Evolutionary conservation across 23 tunicate genomes (phyloP).

Genomic region (Aplidium turbinatum): DNA sequence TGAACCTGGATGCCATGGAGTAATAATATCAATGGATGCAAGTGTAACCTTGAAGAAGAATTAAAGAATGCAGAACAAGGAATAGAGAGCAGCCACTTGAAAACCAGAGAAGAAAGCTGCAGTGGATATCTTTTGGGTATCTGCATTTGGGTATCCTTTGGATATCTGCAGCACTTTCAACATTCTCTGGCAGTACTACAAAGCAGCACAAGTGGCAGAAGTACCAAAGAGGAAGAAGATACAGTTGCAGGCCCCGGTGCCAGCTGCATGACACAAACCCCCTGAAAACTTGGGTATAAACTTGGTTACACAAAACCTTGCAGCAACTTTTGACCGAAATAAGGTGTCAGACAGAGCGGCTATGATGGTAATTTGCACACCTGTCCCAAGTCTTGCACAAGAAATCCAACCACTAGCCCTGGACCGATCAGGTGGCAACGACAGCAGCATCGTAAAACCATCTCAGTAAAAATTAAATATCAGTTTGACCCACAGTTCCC

Average conservation of each 20-base stretch:
- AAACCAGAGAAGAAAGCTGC: too few species aligned
- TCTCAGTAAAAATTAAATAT: too few species aligned
- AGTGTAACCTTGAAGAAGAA: too few species aligned
- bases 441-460: not conserved
- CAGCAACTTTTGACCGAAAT: conserved; percentile 24
- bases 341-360: conserved; percentile 15
- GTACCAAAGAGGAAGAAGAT: not conserved
- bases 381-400: conserved; percentile 19
- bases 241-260: not conserved
- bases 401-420: conserved; percentile 23
- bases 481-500: not conserved
- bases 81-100: too few species aligned
- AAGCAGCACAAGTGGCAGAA: not conserved
- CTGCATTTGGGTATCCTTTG: too few species aligned
- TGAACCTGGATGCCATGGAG: too few species aligned
- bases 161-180: not conserved
- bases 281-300: conserved; percentile 1
- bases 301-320: conserved; percentile 16
- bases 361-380: conserved; percentile 4
- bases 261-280: conserved; percentile 11
- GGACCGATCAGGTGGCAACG: conserved; percentile 8
- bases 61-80: too few species aligned
- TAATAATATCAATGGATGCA: too few species aligned
- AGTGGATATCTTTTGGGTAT: too few species aligned
- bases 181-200: conserved; percentile 18